Evolutionary conservation across 2,888 invertebrate genomes (phyloP), one percentile per base, ranked within the genome.

Genomic region (Dolichopus griseipennis): DNA sequence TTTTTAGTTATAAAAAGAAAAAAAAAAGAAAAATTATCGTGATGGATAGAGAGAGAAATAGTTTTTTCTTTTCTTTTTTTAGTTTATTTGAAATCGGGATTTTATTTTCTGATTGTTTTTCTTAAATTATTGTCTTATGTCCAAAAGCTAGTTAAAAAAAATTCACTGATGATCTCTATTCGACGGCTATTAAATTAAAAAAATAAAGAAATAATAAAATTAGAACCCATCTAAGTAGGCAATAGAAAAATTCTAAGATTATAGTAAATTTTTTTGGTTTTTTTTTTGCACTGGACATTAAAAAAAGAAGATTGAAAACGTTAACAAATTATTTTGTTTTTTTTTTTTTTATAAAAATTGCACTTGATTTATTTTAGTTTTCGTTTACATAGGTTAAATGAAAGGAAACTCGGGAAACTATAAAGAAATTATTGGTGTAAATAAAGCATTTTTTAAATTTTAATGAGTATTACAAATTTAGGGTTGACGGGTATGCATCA

Each of bases 141-240:
- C 52, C 52, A 52, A 52, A 15, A 52, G 52, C 52, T 52, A 18
- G 8, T 7, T 12, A 52, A 52, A 37, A 37, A 37, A 37, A 37
- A 37, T 1, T 12, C 9, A 18, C 52, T 52, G 52, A 52, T 52
- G 52, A 52, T 52, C 52, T 52, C 18, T 52, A 52, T 52, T 52
- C 52, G 52, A 52, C 18, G 52, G 15, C 52, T 52, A 52, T 52
- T 52, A 52, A 52, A 52, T 52, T 52, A 52, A 52, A 15, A 52
- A 52, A 52, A 52, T 52, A 52, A 15, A 52, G 52, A 52, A 52
- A 52, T 52, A 52, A 52, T 52, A 52, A 52, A 52, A 52, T 52
- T 18, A 52, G 12, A 12, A 18, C 18, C 9, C 5, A 52, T 52
- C 52, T 52, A 52, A 52, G 52, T 52, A 52, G 52, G 52, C 52